Percentiles rank a stretch among this genome's conserved stretches.
Conservation (phyloP, 23 tunicate genomes). For the Halocynthia aurantium region DNA sequence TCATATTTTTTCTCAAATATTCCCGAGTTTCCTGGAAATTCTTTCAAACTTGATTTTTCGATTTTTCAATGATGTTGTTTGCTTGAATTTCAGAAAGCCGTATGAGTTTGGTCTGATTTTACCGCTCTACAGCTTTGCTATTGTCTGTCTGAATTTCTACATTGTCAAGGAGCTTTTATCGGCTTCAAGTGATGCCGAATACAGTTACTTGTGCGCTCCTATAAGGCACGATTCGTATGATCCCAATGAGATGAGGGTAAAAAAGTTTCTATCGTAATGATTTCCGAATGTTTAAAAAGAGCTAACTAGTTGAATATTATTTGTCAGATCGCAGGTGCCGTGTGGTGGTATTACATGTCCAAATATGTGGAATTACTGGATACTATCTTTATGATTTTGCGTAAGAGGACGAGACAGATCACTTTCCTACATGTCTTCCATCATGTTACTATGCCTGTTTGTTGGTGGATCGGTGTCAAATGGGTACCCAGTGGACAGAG, state of each 20-base stretch:
- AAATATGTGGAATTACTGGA: constrained; percentile 78
- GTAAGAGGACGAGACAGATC: constrained; percentile 50
- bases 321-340: constrained; percentile 57
- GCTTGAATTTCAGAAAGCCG: constrained; percentile 38
- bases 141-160: constrained; percentile 77
- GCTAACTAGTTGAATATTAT: neutral
- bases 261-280: neutral
- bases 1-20: too few species aligned
- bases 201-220: constrained; percentile 87
- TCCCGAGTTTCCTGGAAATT: too few species aligned
- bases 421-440: constrained; percentile 83
- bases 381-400: constrained; percentile 56
- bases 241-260: constrained; percentile 83
- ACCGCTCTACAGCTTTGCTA: constrained; percentile 68
- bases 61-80: neutral
- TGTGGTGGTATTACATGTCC: constrained; percentile 86
- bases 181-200: constrained; percentile 73
- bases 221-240: constrained; percentile 54
- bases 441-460: constrained; percentile 85
- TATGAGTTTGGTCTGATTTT: constrained; percentile 76
- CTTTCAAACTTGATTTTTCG: too few species aligned
- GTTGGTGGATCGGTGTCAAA: constrained; percentile 93
- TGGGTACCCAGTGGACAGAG: constrained; percentile 95
- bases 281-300: neutral
- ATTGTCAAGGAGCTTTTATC: constrained; percentile 50